phyloP scores from a whole-genome alignment of 2,888 invertebrate genomes.

The Drosophila tripunctata region DNA sequence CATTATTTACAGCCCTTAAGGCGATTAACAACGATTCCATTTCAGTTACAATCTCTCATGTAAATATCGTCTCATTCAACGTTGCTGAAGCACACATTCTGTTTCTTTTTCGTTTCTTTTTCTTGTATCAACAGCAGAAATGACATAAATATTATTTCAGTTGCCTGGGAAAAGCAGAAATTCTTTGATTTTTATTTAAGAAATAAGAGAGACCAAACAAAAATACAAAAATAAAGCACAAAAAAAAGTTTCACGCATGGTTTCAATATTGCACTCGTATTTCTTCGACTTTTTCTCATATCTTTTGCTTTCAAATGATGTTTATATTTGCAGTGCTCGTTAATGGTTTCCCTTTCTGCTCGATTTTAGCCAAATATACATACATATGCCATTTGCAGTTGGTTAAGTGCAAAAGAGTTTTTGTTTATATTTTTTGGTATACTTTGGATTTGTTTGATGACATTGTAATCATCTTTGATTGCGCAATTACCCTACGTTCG shows the following conservation, averaged over 20 bases:
- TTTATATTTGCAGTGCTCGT: constrained; percentile 28
- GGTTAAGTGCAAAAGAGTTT: background rate
- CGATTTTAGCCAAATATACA: constrained; percentile 5
- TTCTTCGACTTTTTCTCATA: constrained; percentile 5
- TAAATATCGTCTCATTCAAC: constrained; percentile 46
- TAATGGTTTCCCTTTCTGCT: background rate
- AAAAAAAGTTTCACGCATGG: constrained; percentile 6
- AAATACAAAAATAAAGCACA: background rate
- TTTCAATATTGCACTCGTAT: constrained; percentile 26
- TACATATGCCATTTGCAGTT: constrained; percentile 19
- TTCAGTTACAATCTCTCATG: constrained; percentile 35
- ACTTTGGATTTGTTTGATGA: constrained; percentile 16
- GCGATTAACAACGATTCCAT: constrained; percentile 69
- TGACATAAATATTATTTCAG: constrained; percentile 58
- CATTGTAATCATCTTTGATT: constrained; percentile 22
- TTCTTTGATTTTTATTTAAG: constrained; percentile 20
- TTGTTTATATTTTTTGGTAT: constrained; percentile 14
- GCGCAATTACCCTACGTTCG: constrained; percentile 5
- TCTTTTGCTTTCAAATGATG: constrained; percentile 32
- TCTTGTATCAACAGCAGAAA: constrained; percentile 31
- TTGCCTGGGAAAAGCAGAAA: constrained; percentile 24
- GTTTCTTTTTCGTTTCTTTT: constrained; percentile 19
- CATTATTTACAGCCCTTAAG: constrained; percentile 71
- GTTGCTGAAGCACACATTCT: constrained; percentile 41
- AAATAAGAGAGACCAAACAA: background rate